These are phyloP conservation scores for Tragelaphus scriptus DNA, from an alignment of 2,113 vertebrate species.

Conservation along the genomic window DNA sequence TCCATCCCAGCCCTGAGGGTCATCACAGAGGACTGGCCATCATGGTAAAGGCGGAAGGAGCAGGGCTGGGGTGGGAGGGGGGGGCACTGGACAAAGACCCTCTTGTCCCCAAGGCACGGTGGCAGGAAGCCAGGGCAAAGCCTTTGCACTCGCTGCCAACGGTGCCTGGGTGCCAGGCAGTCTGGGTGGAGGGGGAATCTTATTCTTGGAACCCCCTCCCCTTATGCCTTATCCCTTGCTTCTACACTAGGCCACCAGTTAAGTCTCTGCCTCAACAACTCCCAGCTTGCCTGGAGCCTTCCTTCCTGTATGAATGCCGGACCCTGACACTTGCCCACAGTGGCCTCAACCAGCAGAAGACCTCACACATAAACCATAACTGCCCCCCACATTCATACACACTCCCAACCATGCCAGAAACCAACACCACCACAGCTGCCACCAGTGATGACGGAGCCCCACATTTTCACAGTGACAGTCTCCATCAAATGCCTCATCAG, in stretches of 20 bases:
- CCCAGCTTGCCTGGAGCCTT: not conserved
- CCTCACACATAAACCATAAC: not conserved
- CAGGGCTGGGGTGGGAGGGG: not conserved
- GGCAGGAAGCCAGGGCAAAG: conserved; percentile 70
- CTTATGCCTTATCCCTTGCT: not conserved
- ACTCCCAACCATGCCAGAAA: not conserved
- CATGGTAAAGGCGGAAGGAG: conserved; percentile 14
- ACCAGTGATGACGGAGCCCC: not conserved
- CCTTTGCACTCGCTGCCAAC: conserved; percentile 61
- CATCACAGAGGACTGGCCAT: conserved; percentile 22
- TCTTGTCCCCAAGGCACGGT: conserved; percentile 66
- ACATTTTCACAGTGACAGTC: conserved; percentile 1
- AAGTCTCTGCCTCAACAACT: not conserved
- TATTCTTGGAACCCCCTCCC: conserved; percentile 17
- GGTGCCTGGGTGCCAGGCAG: conserved; percentile 64
- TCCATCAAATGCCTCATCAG: conserved; percentile 32
- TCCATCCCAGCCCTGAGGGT: conserved; percentile 21
- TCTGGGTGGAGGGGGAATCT: conserved; percentile 8
- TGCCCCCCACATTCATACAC: not conserved
- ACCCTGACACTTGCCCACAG: not conserved
- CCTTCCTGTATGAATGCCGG: not conserved
- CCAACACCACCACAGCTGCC: not conserved
- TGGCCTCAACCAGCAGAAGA: not conserved
- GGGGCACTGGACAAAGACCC: conserved; percentile 59
- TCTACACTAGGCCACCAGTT: not conserved